phyloP scores from a whole-genome alignment of 2,888 invertebrate species.

The Clepsis dumicolana region DNA sequence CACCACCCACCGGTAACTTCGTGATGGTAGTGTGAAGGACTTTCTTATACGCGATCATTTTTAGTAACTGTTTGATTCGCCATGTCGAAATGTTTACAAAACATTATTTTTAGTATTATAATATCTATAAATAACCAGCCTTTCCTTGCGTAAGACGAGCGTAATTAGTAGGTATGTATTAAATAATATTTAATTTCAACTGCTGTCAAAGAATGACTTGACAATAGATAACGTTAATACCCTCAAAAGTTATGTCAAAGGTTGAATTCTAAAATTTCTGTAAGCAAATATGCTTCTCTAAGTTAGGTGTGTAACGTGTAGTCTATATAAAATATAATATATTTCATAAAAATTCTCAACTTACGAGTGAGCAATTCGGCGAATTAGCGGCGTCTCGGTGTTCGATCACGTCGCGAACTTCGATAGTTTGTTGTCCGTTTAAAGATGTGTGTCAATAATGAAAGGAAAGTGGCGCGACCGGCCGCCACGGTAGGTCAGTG shows the following conservation, averaged over 20 bases:
- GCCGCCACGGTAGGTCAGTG: slow-evolving; percentile 81
- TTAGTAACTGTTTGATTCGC: neutral
- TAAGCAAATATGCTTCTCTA: too few species aligned
- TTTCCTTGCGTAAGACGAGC: too few species aligned
- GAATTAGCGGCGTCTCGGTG: slow-evolving; percentile 49
- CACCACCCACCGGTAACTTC: slow-evolving; percentile 58
- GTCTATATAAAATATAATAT: too few species aligned
- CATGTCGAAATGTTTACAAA: neutral
- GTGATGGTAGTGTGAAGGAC: slow-evolving; percentile 48
- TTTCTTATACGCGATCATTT: slow-evolving; percentile 30
- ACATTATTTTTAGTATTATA: neutral
- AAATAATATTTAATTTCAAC: neutral
- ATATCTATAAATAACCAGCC: too few species aligned
- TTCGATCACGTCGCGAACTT: slow-evolving; percentile 61
- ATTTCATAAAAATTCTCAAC: too few species aligned
- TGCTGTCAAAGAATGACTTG: neutral
- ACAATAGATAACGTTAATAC: neutral
- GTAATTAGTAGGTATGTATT: neutral
- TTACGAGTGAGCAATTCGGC: neutral
- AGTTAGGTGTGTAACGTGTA: neutral
- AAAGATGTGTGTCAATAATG: slow-evolving; percentile 83
- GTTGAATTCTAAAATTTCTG: neutral
- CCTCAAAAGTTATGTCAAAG: neutral
- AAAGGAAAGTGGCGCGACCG: slow-evolving; percentile 82
- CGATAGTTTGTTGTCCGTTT: slow-evolving; percentile 67